A percentile compares a stretch with the other conserved stretches of the same genome.
Evolutionary conservation across 2,888 invertebrate species (phyloP).

Genomic region (Augochlorella aurata): DNA sequence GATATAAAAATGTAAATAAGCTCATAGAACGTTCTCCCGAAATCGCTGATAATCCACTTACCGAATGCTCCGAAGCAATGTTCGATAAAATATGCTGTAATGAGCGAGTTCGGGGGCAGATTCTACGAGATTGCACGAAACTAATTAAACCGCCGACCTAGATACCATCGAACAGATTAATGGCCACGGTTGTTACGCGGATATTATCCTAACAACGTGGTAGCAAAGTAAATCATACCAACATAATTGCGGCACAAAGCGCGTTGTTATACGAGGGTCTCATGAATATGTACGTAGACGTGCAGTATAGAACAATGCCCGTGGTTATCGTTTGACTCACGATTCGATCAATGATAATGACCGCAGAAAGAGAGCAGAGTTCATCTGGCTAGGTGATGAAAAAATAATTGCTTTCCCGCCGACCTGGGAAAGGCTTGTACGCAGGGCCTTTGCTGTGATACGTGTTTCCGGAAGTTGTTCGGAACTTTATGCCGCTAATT

Average conservation of each 20-base stretch:
- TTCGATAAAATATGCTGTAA: not conserved
- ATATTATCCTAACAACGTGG: constrained; percentile 35
- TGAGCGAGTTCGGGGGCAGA: not conserved
- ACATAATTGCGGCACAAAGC: constrained; percentile 35
- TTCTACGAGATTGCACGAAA: not conserved
- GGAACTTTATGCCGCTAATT: not conserved
- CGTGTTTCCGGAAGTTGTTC: not conserved
- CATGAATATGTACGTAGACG: constrained; percentile 27
- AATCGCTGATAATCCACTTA: too few species aligned
- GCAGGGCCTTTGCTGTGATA: not conserved
- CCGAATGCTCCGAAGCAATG: not conserved
- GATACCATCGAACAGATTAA: constrained; percentile 13
- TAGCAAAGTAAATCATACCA: constrained; percentile 38
- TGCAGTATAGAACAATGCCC: constrained; percentile 27
- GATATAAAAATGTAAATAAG: too few species aligned
- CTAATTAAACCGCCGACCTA: constrained; percentile 4
- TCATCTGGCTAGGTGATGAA: constrained; percentile 4
- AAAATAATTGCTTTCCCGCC: constrained; percentile 15
- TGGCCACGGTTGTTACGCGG: constrained; percentile 27
- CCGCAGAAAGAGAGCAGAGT: constrained; percentile 21
- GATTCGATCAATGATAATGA: constrained; percentile 46
- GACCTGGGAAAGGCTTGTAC: constrained; percentile 8
- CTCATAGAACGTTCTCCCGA: not conserved
- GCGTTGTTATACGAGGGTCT: constrained; percentile 12
- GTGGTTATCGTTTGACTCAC: constrained; percentile 22